phyloP scores from a whole-genome alignment of 2,888 invertebrate genomes.

The Apomyelois bistriatella region DNA sequence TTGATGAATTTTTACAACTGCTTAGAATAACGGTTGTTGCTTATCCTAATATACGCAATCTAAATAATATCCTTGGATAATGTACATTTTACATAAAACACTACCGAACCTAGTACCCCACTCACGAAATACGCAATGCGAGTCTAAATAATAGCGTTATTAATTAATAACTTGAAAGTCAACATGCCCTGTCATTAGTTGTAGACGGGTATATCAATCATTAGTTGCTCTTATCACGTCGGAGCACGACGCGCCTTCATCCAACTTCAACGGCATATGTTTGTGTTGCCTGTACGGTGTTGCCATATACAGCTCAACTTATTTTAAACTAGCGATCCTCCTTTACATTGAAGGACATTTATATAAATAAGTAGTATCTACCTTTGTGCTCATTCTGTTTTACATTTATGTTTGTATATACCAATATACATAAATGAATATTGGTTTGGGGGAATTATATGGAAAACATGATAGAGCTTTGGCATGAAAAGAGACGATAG shows the following conservation, averaged over 20 bases:
- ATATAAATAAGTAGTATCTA: no score
- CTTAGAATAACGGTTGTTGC: no score
- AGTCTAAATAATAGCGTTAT: slow-evolving; percentile 70
- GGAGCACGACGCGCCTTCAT: slow-evolving; percentile 57
- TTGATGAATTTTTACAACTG: no score
- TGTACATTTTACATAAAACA: neutral
- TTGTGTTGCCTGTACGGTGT: slow-evolving; percentile 45
- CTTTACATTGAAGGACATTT: neutral
- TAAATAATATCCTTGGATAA: neutral
- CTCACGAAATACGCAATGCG: slow-evolving; percentile 43
- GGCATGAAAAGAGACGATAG: no score
- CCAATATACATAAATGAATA: no score
- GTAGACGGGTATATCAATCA: slow-evolving; percentile 75
- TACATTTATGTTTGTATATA: no score
- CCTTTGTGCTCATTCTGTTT: no score
- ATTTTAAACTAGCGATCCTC: neutral
- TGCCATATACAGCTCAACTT: slow-evolving; percentile 13
- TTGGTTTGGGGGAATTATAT: no score
- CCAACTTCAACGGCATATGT: slow-evolving; percentile 55
- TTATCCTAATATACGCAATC: no score
- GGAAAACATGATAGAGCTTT: no score
- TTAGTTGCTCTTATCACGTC: slow-evolving; percentile 65
- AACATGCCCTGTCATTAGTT: slow-evolving; percentile 77
- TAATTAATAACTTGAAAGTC: slow-evolving; percentile 78
- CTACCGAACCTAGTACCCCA: slow-evolving; percentile 3